phyloP scores from a whole-genome alignment of 2,888 invertebrate genomes.

The Cataglyphis altisquamis region DNA sequence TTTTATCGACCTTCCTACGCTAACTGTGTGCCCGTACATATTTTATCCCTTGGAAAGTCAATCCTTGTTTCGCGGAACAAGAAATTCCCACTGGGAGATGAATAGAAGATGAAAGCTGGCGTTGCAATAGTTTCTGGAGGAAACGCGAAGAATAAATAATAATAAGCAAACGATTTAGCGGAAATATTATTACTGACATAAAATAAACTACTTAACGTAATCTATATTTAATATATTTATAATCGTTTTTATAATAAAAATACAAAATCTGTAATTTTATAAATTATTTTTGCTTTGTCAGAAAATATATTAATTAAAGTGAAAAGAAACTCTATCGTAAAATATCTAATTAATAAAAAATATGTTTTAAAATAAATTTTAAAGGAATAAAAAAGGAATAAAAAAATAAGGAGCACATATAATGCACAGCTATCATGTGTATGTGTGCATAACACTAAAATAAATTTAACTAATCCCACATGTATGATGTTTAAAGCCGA shows the following conservation, averaged over 20 bases:
- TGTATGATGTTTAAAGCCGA: constrained; percentile 55
- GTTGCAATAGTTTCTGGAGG: background rate
- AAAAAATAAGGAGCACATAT: constrained; percentile 7
- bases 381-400: background rate
- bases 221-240: too few relatives aligned
- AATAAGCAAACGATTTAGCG: background rate
- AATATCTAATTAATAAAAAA: background rate
- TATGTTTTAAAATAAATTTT: background rate
- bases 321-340: background rate
- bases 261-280: background rate
- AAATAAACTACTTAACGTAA: background rate
- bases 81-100: constrained; percentile 34
- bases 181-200: constrained; percentile 3
- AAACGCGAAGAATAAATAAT: background rate
- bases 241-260: background rate
- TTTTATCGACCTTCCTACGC: constrained; percentile 57
- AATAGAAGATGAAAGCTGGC: constrained; percentile 22
- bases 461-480: constrained; percentile 58
- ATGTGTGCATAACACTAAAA: background rate
- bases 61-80: constrained; percentile 68
- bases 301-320: background rate
- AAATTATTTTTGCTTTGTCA: background rate
- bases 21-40: constrained; percentile 60
- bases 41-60: constrained; percentile 64
- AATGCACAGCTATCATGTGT: constrained; percentile 18